Evolutionary conservation across 2,113 vertebrate genomes (phyloP).

Genomic region (Oostethus manadensis): DNA sequence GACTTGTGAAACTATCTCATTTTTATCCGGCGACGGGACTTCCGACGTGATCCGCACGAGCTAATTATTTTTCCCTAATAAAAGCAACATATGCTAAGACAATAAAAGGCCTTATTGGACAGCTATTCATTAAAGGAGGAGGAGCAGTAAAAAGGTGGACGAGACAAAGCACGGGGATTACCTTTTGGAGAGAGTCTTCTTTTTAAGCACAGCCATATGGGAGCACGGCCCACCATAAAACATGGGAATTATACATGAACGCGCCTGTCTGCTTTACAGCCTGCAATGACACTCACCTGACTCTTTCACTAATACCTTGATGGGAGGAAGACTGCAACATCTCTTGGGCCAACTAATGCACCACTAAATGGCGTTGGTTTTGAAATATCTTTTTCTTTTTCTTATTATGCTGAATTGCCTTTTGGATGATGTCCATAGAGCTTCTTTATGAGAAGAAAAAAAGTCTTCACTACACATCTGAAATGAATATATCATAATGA

Average conservation of each 20-base stretch:
- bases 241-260: conserved; percentile 77
- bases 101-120: conserved; percentile 99
- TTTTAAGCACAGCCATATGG: conserved; percentile 64
- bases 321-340: neutral
- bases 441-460: too few relatives aligned
- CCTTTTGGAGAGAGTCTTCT: conserved; percentile 74
- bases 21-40: conserved; percentile 97
- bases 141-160: conserved; percentile 75
- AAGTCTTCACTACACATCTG: too few relatives aligned
- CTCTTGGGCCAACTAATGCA: neutral
- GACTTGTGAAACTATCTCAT: conserved; percentile 99
- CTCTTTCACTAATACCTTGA: conserved; percentile 42
- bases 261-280: conserved; percentile 72
- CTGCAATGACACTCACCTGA: conserved; percentile 63
- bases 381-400: neutral
- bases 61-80: conserved; percentile 99
- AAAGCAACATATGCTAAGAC: conserved; percentile 99
- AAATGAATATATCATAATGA: too few relatives aligned
- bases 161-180: conserved; percentile 70
- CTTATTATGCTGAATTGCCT: too few relatives aligned
- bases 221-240: conserved; percentile 70
- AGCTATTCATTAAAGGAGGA: conserved; percentile 87
- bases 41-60: conserved; percentile 96
- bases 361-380: neutral
- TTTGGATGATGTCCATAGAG: too few relatives aligned